These are phyloP conservation scores for Drosophila birchii DNA, from an alignment of 2,888 invertebrate genomes.

Conservation along the genomic window DNA sequence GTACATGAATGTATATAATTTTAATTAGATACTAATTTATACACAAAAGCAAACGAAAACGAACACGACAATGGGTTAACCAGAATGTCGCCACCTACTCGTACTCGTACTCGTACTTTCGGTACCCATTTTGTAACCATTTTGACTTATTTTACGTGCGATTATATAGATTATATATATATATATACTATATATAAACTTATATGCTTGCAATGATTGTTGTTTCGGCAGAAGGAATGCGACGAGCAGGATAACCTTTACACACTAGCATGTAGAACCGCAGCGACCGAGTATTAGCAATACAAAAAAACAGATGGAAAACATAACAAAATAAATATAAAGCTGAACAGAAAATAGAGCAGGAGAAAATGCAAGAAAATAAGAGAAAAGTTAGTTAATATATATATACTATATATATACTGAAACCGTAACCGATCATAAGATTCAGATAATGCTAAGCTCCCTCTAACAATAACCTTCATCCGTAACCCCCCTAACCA, in stretches of 20 bases:
- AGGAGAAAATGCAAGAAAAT: background rate
- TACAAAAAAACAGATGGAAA: background rate
- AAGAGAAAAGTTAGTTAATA: constrained; percentile 7
- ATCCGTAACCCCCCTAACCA: constrained; percentile 1
- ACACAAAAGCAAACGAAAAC: constrained; percentile 35
- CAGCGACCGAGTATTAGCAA: constrained; percentile 27
- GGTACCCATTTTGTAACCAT: constrained; percentile 71
- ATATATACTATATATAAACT: constrained; percentile 33
- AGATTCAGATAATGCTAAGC: constrained; percentile 24
- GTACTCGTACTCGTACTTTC: constrained; percentile 55
- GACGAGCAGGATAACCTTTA: constrained; percentile 45
- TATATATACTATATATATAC: constrained; percentile 7
- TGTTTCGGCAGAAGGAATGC: constrained; percentile 13
- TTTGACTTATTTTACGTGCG: constrained; percentile 65
- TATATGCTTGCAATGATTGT: constrained; percentile 39
- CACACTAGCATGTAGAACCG: constrained; percentile 53
- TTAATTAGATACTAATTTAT: constrained; percentile 69
- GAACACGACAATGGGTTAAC: constrained; percentile 35
- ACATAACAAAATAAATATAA: background rate
- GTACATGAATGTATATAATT: constrained; percentile 68
- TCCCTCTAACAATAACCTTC: constrained; percentile 22
- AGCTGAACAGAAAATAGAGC: background rate
- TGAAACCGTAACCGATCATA: constrained; percentile 4
- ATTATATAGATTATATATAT: constrained; percentile 38
- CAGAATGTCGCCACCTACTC: constrained; percentile 71